Evolutionary conservation across 2,113 vertebrate genomes (phyloP), one percentile per base, ranked within the genome.

Genomic region (Sinocyclocheilus grahami): DNA sequence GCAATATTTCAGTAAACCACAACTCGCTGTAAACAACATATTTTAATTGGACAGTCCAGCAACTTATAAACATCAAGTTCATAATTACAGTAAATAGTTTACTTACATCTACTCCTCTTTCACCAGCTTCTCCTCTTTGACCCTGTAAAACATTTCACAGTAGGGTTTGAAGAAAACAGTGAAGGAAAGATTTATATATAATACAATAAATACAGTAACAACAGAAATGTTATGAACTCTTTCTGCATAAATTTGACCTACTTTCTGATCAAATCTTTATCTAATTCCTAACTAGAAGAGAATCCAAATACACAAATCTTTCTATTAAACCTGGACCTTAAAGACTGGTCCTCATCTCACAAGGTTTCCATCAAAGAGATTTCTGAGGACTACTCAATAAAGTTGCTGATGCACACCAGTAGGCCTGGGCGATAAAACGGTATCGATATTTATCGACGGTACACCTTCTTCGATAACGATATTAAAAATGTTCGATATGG

Each of bases 71-170:
- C 58, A 60, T 22, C 2, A 60, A 60, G 58, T 60, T n/a, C 8
- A n/a, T 62, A n/a, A 62, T 10, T 62, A n/a, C 22, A 62, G n/a
- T 0, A 11, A 79, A 72, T 62, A 87, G 87, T 71, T 11, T 27
- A 71, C 72, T 27, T 91, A 95, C 94, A 90, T 65, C 86, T 30
- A 72, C 82, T 20, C 94, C 94, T 88, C 86, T 90, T 89, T 94
- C 92, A 39, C 93, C 94, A 46, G 75, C 1, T 74, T 82, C 87
- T 88, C 94, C 94, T 46, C 85, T 90, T 90, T 94, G 92, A 46
- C 94, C 94, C 94, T 95, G 86, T 81, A n/a, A 71, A 22, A 67
- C 39, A 65, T 48, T 67, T 67, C 10, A 69, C 18, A 37, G 18
- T 16, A 16, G 0, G 37, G 20, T 39, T 27, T 72, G 86, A 87